phyloP scores from a whole-genome alignment of 1,140 invertebrate species.

The Apis cerana region DNA sequence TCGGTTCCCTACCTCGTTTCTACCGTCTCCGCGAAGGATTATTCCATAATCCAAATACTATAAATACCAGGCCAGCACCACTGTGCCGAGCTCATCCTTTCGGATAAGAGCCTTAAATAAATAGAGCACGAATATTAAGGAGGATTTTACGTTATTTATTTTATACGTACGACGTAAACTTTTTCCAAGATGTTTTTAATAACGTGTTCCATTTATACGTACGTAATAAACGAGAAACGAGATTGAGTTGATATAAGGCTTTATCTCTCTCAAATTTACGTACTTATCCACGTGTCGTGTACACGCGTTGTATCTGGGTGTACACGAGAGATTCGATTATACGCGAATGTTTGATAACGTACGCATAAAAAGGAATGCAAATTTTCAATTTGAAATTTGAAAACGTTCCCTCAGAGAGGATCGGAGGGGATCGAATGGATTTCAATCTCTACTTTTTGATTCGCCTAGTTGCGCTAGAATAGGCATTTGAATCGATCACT shows the following conservation, averaged over 20 bases:
- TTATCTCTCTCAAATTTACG: too few relatives aligned
- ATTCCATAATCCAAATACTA: constrained; percentile 78
- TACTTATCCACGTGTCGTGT: too few relatives aligned
- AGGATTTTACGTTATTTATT: constrained; percentile 62
- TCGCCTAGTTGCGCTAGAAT: neutral
- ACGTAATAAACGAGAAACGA: too few relatives aligned
- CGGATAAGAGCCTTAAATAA: constrained; percentile 72
- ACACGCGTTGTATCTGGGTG: too few relatives aligned
- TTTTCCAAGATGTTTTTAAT: constrained; percentile 8
- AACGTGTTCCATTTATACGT: neutral
- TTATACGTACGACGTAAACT: constrained; percentile 14
- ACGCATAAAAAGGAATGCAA: too few relatives aligned
- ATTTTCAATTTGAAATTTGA: too few relatives aligned
- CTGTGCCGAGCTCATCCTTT: constrained; percentile 57
- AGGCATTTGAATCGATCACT: constrained; percentile 40
- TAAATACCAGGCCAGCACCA: constrained; percentile 74
- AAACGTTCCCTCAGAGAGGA: too few relatives aligned
- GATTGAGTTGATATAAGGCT: too few relatives aligned
- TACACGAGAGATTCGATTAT: too few relatives aligned
- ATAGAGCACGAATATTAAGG: constrained; percentile 66
- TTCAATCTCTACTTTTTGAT: constrained; percentile 35
- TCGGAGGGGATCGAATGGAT: neutral
- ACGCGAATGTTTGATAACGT: neutral
- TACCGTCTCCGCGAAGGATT: constrained; percentile 67
- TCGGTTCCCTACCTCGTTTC: constrained; percentile 63